Evolutionary conservation across 23 tunicate genomes (phyloP).

Genomic region (Pegea sp.): DNA sequence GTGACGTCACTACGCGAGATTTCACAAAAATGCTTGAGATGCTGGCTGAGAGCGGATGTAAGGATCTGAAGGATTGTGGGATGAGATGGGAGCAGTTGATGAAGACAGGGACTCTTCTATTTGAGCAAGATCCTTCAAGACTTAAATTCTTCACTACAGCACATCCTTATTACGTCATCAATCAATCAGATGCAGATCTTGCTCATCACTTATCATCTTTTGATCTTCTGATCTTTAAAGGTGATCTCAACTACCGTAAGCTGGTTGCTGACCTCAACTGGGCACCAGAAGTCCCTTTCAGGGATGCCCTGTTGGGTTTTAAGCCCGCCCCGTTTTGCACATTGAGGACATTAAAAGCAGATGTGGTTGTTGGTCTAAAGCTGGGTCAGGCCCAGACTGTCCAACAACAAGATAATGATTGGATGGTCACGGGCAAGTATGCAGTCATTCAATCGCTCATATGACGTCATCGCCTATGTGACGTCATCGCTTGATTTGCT

Average conservation of each 20-base stretch:
- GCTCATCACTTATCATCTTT: constrained; percentile 6
- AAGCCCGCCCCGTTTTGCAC: constrained; percentile 34
- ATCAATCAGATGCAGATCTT: not conserved
- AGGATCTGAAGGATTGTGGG: constrained; percentile 6
- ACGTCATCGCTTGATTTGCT: no score
- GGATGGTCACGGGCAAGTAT: constrained; percentile 95
- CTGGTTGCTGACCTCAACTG: constrained; percentile 70
- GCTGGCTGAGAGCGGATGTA: not conserved
- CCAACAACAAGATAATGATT: constrained; percentile 14
- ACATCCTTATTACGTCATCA: no score
- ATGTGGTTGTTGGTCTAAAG: constrained; percentile 58
- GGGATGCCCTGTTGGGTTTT: constrained; percentile 32
- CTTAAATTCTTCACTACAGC: no score
- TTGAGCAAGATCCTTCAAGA: no score
- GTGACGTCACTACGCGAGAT: constrained; percentile 55
- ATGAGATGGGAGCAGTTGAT: constrained; percentile 8
- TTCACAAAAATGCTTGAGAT: constrained; percentile 9
- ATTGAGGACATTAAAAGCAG: constrained; percentile 64
- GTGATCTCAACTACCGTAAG: constrained; percentile 78
- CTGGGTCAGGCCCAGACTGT: constrained; percentile 15
- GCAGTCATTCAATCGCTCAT: constrained; percentile 24
- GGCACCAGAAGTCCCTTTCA: constrained; percentile 40
- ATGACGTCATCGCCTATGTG: not conserved
- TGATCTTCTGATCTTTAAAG: constrained; percentile 37
- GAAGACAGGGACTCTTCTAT: no score